Base-by-base conservation (phyloP, 2,113 vertebrate genomes). In the Barbus barbus region DNA sequence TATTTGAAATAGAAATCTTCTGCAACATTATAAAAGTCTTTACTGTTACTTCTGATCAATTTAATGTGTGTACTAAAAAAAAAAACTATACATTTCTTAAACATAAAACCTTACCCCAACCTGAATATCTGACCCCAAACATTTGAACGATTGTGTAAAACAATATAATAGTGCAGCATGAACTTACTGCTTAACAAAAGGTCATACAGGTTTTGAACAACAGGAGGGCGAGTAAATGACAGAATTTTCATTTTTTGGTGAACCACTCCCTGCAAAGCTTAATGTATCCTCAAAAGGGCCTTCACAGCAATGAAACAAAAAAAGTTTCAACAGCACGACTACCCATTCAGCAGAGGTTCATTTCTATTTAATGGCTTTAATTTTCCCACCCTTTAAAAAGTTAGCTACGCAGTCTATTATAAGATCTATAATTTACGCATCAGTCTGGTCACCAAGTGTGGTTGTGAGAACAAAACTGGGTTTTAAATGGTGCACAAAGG, bases 291-390 rank as follows among this genome's bases (percentile, higher is more conserved):
- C 24, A 67, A 79, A 80, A 51, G 44, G 24, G 11, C 24, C 78
- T 48, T 33, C 26, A 33, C 16, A 51, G 16, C 53, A 58, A 33
- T 56, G 41, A 12, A 41, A 31, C 16, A 38, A 14, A 75, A 51
- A 75, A 48, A 75, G 8, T 31, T 26, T 41, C 65, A 71, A 53
- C 14, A 67, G 60, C 58, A 67, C 9, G 26, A 48, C 26, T 80
- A 51, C 26, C 46, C 75, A 60, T 67, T 65, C 46, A 82, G 46
- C 46, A 38, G 26, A 53, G 5, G 28, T 38, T 82, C 20, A 71
- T 56, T 82, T 82, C 44, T 71, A 82, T 71, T 82, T 71, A 82
- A 71, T 82, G 22, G 80, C 65, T 53, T 82, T 71, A 82, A 67
- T 67, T 81, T 81, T 48, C 13, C 36, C 78, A n/a, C 28, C 26